Evolutionary conservation across 2,113 vertebrate species (phyloP).

Genomic region (Boulengeromyrus knoepffleri): DNA sequence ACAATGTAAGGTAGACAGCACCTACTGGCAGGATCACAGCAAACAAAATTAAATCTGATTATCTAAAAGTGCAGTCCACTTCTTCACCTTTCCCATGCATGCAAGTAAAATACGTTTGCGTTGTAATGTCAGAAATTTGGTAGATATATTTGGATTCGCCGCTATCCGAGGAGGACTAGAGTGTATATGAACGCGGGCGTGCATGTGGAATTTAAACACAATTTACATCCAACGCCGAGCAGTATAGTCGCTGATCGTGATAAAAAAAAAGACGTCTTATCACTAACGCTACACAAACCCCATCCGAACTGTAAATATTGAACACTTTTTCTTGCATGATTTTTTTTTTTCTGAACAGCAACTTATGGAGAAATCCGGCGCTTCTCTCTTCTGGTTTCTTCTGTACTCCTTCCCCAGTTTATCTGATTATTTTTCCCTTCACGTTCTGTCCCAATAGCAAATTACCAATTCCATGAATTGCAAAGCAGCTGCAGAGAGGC

Average conservation of each 20-base stretch:
- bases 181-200: background rate
- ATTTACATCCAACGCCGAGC: background rate
- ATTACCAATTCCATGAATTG: slow-evolving; percentile 88
- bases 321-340: slow-evolving; percentile 1
- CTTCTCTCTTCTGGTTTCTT: slow-evolving; percentile 56
- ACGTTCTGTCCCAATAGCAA: slow-evolving; percentile 85
- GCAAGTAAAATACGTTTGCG: background rate
- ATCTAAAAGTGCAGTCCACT: background rate
- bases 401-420: slow-evolving; percentile 62
- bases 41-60: background rate
- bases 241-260: background rate
- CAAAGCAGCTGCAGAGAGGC: slow-evolving; percentile 77
- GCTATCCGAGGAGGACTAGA: background rate
- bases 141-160: background rate
- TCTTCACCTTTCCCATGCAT: background rate
- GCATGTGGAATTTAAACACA: slow-evolving; percentile 4
- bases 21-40: background rate
- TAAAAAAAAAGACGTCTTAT: slow-evolving; percentile 2
- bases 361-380: slow-evolving; percentile 54
- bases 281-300: background rate
- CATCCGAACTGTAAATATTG: background rate
- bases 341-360: slow-evolving; percentile 50
- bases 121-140: background rate
- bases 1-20: background rate
- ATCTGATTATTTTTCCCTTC: slow-evolving; percentile 85